Base-by-base conservation (phyloP, 2,113 vertebrate species). In the Hemichromis elongatus region DNA sequence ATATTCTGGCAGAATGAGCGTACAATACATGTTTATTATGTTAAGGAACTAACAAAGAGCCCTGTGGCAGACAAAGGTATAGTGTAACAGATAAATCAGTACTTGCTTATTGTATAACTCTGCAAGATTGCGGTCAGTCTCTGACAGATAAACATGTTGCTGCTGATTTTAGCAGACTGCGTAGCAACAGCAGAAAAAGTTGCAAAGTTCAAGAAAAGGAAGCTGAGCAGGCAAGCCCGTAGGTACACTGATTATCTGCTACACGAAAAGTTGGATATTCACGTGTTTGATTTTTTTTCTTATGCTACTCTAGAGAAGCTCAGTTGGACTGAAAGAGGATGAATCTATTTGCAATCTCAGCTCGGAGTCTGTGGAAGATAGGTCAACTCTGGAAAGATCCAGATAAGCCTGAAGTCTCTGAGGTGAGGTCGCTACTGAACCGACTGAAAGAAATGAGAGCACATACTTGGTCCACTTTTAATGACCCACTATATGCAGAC, bases 381-480 rank as follows among this genome's bases (percentile, higher is more conserved):
- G 35, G n/a, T 10, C 3, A 18, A 40, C 14, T 52, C 14, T 86
- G 35, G n/a, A 79, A 83, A 35, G 12, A 18, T 80, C 28, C 66
- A 82, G 52, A 45, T 42, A 45, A 54, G 55, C 35, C 24, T 18
- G 14, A 73, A 40, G 52, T 52, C 61, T 50, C 21, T 30, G 70
- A 61, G 13, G 37, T 5, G 77, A 77, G 45, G 54, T 37, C 19
- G 40, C 54, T 42, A 18, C 52, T 66, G 40, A 70, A 50, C 14
- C 11, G 5, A 59, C 26, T 9, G 9, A 70, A 63, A 66, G n/a
- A 89, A 78, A 79, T 50, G 13, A 2, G 9, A 30, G 3, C 7
- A 11, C 21, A 24, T 57, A 86, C 28, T 83, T 75, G 81, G 81
- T 68, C 88, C 78, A 63, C 66, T 78, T 89, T 80, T 30, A 66